These are phyloP conservation scores for Hetaerina americana DNA, from an alignment of 1,140 invertebrate genomes.

Conservation along the genomic window DNA sequence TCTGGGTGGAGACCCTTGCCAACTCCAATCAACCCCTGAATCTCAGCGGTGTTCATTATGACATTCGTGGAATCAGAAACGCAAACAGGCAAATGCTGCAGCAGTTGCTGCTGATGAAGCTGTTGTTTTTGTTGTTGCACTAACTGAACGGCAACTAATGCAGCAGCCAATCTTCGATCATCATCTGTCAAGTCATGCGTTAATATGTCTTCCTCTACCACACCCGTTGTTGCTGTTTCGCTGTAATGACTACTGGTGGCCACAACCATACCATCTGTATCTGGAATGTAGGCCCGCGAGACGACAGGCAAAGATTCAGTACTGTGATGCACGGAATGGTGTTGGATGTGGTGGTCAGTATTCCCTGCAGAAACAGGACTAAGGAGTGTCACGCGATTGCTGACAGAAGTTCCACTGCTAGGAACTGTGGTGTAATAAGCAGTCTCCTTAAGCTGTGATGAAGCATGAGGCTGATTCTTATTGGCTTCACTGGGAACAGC, in stretches of 20 bases:
- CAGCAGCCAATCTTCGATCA: constrained; percentile 34
- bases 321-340: not conserved
- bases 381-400: not conserved
- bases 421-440: not conserved
- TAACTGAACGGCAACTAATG: constrained; percentile 37
- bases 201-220: not conserved
- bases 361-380: not conserved
- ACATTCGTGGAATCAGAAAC: constrained; percentile 13
- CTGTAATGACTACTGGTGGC: not conserved
- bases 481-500: not conserved
- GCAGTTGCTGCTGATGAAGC: constrained; percentile 19
- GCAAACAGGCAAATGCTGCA: not conserved
- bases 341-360: not conserved
- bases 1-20: not conserved
- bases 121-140: constrained; percentile 36
- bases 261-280: not conserved
- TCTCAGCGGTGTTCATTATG: constrained; percentile 11
- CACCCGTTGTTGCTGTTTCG: not conserved
- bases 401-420: not conserved
- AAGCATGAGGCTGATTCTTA: not conserved
- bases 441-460: not conserved
- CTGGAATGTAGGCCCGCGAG: constrained; percentile 3
- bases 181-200: constrained; percentile 29
- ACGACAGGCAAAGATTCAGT: not conserved
- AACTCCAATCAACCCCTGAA: not conserved